Conservation (phyloP, 2,797 vertebrate species). For the Thalassophryne amazonica region DNA sequence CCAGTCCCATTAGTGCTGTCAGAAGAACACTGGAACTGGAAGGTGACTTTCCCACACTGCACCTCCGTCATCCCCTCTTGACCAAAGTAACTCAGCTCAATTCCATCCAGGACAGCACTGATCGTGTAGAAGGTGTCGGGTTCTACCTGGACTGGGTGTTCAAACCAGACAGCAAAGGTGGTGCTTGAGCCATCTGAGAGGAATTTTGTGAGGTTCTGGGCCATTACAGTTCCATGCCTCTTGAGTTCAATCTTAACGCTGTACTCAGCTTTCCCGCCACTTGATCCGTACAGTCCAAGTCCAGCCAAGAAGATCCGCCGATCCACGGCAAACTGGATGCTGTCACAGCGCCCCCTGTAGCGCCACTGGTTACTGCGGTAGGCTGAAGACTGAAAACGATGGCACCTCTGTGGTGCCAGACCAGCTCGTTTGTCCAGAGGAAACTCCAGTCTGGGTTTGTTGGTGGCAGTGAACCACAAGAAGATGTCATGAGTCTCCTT, state of each 20-base stretch:
- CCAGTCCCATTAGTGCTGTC: constrained; percentile 96
- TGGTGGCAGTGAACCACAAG: constrained; percentile 92
- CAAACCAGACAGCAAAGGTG: constrained; percentile 90
- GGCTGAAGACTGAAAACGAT: constrained; percentile 89
- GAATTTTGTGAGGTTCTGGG: constrained; percentile 88
- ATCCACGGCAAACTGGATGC: constrained; percentile 93
- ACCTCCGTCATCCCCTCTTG: constrained; percentile 97
- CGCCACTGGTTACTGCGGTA: constrained; percentile 96
- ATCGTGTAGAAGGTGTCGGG: constrained; percentile 91
- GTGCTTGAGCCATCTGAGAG: constrained; percentile 89
- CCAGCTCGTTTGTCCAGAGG: constrained; percentile 81
- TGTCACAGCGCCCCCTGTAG: constrained; percentile 92
- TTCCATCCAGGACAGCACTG: constrained; percentile 88
- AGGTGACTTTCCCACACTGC: constrained; percentile 90
- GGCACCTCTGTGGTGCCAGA: constrained; percentile 84
- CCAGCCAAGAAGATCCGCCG: constrained; percentile 89
- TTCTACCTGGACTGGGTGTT: constrained; percentile 92
- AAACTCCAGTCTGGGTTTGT: constrained; percentile 87
- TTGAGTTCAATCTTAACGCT: constrained; percentile 89
- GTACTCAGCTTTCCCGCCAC: constrained; percentile 88
- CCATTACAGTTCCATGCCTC: constrained; percentile 83
- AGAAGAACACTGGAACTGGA: constrained; percentile 96
- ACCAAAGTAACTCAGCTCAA: constrained; percentile 93
- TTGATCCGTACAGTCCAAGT: constrained; percentile 89
- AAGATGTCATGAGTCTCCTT: constrained; percentile 90